Evolutionary conservation across 64 coral and sea anemone genomes (phyloP).

Genomic region (Astreopora myriophthalma): DNA sequence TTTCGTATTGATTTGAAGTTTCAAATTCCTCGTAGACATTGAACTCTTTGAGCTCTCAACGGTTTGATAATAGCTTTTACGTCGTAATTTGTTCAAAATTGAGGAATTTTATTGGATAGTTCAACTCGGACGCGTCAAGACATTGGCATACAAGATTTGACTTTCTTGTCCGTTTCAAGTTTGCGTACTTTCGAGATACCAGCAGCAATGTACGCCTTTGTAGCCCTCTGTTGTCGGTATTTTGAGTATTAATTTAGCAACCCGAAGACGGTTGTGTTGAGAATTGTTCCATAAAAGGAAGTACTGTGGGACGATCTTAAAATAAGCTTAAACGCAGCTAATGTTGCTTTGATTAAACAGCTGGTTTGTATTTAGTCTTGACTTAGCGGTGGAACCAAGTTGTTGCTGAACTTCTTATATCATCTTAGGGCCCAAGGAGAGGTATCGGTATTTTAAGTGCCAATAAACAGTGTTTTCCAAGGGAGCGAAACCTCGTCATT

Average conservation of each 20-base stretch:
- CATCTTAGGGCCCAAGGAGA: background rate
- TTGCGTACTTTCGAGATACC: too few species aligned
- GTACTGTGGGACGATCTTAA: background rate
- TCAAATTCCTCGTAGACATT: background rate
- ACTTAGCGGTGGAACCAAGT: background rate
- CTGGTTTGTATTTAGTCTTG: background rate
- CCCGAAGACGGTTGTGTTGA: background rate
- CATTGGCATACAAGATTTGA: background rate
- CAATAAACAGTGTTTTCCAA: background rate
- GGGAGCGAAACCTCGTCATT: conserved; percentile 6
- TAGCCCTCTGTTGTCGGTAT: background rate
- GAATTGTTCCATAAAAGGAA: background rate
- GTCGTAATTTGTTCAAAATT: background rate
- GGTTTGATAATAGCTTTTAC: background rate
- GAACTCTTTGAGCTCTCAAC: background rate
- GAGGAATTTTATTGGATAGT: background rate
- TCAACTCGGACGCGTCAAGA: background rate
- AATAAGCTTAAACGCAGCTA: background rate
- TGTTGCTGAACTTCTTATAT: background rate
- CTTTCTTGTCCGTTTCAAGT: background rate
- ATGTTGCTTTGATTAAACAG: background rate
- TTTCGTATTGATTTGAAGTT: background rate
- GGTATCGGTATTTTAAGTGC: background rate
- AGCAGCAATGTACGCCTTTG: background rate
- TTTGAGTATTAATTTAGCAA: background rate